These are phyloP conservation scores for Sinonovacula constricta DNA, from an alignment of 1,140 invertebrate genomes.

Conservation along the genomic window DNA sequence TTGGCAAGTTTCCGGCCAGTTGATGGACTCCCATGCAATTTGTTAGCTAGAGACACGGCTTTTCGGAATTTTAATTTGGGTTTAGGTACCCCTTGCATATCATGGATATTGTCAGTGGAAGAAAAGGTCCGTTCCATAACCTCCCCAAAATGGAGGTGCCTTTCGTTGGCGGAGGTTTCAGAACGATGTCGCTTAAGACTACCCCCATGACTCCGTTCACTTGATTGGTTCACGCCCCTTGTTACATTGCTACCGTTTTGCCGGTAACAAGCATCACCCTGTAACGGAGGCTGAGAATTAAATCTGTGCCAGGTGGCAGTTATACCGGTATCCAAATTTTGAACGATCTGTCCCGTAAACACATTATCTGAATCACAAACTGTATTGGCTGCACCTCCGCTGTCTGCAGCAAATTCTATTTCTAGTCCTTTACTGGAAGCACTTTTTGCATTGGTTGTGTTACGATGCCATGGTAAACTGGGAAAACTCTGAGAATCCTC, in stretches of 20 bases:
- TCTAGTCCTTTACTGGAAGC: conserved; percentile 26
- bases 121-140: conserved; percentile 71
- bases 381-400: neutral
- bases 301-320: conserved; percentile 72
- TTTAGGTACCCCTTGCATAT: conserved; percentile 78
- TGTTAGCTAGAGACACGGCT: conserved; percentile 72
- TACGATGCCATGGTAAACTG: conserved; percentile 38
- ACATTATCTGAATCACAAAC: conserved; percentile 32
- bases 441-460: conserved; percentile 45
- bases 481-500: conserved; percentile 77
- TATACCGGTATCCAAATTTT: conserved; percentile 71
- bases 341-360: conserved; percentile 68
- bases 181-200: conserved; percentile 79
- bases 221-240: neutral
- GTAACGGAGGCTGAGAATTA: conserved; percentile 54
- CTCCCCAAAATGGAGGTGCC: conserved; percentile 70
- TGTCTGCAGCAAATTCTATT: neutral
- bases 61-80: conserved; percentile 76
- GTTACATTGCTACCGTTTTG: conserved; percentile 16
- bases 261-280: conserved; percentile 24
- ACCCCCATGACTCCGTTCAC: conserved; percentile 53
- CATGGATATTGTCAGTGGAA: conserved; percentile 77
- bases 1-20: conserved; percentile 76
- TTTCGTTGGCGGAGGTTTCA: conserved; percentile 62
- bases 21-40: conserved; percentile 74